Percentiles rank a stretch among this genome's conserved stretches.
Evolutionary conservation across 2,797 vertebrate species (phyloP).

Genomic region (Spondyliosoma cantharus): DNA sequence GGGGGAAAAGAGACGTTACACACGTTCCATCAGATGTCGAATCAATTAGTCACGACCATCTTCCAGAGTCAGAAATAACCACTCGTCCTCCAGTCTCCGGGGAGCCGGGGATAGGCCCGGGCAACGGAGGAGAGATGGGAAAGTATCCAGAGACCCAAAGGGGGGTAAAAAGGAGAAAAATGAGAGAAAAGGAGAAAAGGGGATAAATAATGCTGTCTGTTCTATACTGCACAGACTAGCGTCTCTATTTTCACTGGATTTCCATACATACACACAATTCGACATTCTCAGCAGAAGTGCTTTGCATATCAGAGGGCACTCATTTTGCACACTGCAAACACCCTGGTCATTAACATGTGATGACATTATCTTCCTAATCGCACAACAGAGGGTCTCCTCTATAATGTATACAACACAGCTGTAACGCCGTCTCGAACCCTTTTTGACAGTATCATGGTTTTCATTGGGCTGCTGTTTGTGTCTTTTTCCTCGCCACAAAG

Average conservation of each 20-base stretch:
- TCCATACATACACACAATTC: slow-evolving; percentile 60
- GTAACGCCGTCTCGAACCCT: slow-evolving; percentile 63
- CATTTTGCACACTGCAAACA: slow-evolving; percentile 71
- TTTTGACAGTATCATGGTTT: slow-evolving; percentile 68
- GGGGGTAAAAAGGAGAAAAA: slow-evolving; percentile 73
- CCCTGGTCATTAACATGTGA: slow-evolving; percentile 82
- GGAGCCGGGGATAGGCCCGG: slow-evolving; percentile 74
- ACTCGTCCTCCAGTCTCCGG: slow-evolving; percentile 72
- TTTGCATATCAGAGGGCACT: slow-evolving; percentile 83
- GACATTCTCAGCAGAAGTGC: slow-evolving; percentile 57
- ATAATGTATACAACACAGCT: slow-evolving; percentile 75
- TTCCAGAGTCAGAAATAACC: slow-evolving; percentile 82
- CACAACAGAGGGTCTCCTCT: slow-evolving; percentile 74
- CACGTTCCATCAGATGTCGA: slow-evolving; percentile 83
- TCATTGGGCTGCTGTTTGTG: slow-evolving; percentile 62
- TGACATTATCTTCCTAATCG: slow-evolving; percentile 82
- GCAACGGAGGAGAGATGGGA: slow-evolving; percentile 77
- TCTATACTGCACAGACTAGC: slow-evolving; percentile 58
- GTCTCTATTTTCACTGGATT: slow-evolving; percentile 73
- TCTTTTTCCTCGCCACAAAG: slow-evolving; percentile 73
- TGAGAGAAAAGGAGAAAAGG: slow-evolving; percentile 61
- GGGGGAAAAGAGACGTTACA: slow-evolving; percentile 76
- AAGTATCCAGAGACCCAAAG: slow-evolving; percentile 77
- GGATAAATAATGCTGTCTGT: slow-evolving; percentile 84
- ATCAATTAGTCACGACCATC: slow-evolving; percentile 84